Conservation (phyloP, 2,888 invertebrate species). For the Cynaeus angustus region DNA sequence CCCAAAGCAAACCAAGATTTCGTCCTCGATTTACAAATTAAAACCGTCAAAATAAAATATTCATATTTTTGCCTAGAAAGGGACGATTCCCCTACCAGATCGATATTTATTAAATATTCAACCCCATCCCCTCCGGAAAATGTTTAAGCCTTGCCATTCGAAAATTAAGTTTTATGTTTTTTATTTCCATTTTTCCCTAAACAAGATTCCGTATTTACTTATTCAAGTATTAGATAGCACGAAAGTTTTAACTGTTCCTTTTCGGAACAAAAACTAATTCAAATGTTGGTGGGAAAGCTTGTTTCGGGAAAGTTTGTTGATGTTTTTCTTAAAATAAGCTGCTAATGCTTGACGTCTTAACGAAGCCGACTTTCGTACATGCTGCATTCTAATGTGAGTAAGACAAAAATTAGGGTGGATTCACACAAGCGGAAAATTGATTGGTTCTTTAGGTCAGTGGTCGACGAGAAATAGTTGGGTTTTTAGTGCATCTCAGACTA, state of each 20-base stretch:
- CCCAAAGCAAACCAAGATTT: neutral
- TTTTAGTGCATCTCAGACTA: neutral
- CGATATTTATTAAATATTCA: conserved; percentile 1
- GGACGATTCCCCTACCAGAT: neutral
- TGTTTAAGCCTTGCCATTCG: neutral
- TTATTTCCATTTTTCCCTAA: neutral
- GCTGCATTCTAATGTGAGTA: neutral
- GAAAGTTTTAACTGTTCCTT: neutral
- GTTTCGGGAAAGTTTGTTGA: neutral
- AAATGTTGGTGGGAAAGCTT: neutral
- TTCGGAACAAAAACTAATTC: neutral
- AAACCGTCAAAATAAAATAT: conserved; percentile 31
- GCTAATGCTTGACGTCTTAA: conserved; percentile 2
- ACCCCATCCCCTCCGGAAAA: neutral
- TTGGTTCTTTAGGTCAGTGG: conserved; percentile 2
- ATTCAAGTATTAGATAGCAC: neutral
- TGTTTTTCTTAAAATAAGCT: neutral
- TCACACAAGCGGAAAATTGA: conserved; percentile 1
- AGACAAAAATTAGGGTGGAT: neutral
- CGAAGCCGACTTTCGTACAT: neutral
- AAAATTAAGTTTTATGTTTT: neutral
- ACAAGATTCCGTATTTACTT: neutral
- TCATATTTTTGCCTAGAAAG: conserved; percentile 27
- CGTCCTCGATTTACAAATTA: conserved; percentile 8
- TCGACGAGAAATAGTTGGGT: neutral